Evolutionary conservation across 2,797 vertebrate genomes (phyloP), one percentile per base, ranked within the genome.

Genomic region (Acrossocheilus wenchowensis): DNA sequence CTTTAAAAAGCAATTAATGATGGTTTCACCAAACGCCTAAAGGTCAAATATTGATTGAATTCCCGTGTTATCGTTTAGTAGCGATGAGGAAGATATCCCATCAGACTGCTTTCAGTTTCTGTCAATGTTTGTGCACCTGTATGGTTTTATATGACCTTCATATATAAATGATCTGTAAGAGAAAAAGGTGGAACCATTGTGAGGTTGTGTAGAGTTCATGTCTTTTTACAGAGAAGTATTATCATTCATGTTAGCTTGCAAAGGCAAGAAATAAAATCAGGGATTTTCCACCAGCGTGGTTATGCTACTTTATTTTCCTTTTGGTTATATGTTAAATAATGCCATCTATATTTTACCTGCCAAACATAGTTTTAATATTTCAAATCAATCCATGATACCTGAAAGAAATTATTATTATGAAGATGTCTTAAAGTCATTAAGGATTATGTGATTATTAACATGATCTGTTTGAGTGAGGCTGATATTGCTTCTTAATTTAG

Each of bases 391-490:
- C 36, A 34, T 14, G 36, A 15, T 6, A 52, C 52, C 12, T 48
- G 5, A 80, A 81, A 83, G 14, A 83, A 79, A 77, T 1, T 64
- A 41, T 83, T 86, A 72, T 75, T 62, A 81, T 86, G 62, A 86
- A 68, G 54, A 87, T 79, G 82, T 48, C 79, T 82, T 86, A 82
- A 87, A 85, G 52, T 48, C 83, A 75, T 82, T 82, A 64, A 62
- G 60, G 78, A 78, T 88, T 88, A 85, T 85, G 68, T 75, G 82
- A 84, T 88, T 71, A 85, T 87, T 84, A 41, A 60, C 81, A 77
- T 73, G 23, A 87, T 87, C 87, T 90, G 74, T 88, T 89, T 88
- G 78, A 69, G 83, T 68, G 50, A 64, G 34, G 75, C 79, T 62
- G 43, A 83, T 87, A 78, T 75, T 85, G 50, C 87, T 36, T 36